Evolutionary conservation across 2,797 vertebrate species (phyloP), one percentile per base, ranked within the genome.

Genomic region (Propithecus perrieri): DNA sequence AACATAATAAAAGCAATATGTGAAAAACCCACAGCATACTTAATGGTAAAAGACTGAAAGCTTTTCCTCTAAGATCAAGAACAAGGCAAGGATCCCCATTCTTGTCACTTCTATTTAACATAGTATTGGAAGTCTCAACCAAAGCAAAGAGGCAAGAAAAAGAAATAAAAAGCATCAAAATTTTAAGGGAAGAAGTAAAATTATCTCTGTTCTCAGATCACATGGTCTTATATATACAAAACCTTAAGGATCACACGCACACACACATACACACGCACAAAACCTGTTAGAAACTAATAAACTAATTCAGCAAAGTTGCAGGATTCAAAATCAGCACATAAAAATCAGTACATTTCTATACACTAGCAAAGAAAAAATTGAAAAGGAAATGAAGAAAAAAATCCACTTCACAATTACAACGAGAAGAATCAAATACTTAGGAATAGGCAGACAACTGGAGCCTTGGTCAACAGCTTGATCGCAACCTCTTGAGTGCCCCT

Each of bases 41-140:
- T n/a, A 59, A 35, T 67, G 71, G 46, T 38, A 41, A 94, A 90
- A 89, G 38, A 76, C 46, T 72, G 20, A 95, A 94, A 85, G 48
- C 8, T 90, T 81, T 95, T 95, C 67, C 69, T 94, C 12, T 94
- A 91, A 69, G 74, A 85, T 76, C 48, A 89, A 33, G 46, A 88
- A 69, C 9, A 86, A 72, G 26, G 22, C 35, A 91, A 92, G 13
- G 46, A 84, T 79, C 20, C 14, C 9, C 20, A 28, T 59, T 59
- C 26, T 88, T 14, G 41, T 7, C 33, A 72, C 86, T 85, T 90
- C 53, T 87, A 43, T 63, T 90, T 43, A 92, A 41, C 4, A 46
- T 57, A 71, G 46, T 26, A 74, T 59, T 87, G 50, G 41, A 92
- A 92, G 48, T 84, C 41, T n/a, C 50, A 94, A 8, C 59, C 41